phyloP scores from a whole-genome alignment of 1,140 invertebrate species.

The Subanguina moxae region DNA sequence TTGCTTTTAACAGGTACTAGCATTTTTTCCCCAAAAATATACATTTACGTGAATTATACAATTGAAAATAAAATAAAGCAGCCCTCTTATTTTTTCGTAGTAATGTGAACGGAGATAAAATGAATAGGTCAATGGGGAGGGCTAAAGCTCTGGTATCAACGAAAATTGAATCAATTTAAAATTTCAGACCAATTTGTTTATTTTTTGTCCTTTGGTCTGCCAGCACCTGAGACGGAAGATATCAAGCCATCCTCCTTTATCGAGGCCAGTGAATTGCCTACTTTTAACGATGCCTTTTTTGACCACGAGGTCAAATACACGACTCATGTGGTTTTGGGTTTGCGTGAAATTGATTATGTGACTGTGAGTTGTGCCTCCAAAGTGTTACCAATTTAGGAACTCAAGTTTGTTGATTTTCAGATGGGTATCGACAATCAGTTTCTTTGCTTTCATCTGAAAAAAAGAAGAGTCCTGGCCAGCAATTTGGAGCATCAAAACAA shows the following conservation, averaged over 20 bases:
- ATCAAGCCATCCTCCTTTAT: neutral
- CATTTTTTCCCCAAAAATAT: too few species aligned
- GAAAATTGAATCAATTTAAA: too few species aligned
- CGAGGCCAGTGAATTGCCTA: neutral
- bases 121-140: too few species aligned
- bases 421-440: slow-evolving; percentile 23
- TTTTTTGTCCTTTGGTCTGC: slow-evolving; percentile 10
- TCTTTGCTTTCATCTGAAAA: slow-evolving; percentile 33
- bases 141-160: too few species aligned
- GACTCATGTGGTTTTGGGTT: neutral
- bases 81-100: too few species aligned
- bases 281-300: neutral
- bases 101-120: too few species aligned
- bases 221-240: neutral
- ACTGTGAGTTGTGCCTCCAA: slow-evolving; percentile 4
- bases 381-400: too few species aligned
- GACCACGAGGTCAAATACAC: slow-evolving; percentile 2
- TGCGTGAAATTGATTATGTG: slow-evolving; percentile 17
- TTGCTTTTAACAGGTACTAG: slow-evolving; percentile 14
- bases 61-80: too few species aligned
- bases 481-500: slow-evolving; percentile 15
- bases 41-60: too few species aligned
- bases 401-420: too few species aligned
- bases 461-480: slow-evolving; percentile 11
- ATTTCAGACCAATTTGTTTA: slow-evolving; percentile 31